Conservation (phyloP, 2,113 vertebrate species). For the Galemys pyrenaicus region DNA sequence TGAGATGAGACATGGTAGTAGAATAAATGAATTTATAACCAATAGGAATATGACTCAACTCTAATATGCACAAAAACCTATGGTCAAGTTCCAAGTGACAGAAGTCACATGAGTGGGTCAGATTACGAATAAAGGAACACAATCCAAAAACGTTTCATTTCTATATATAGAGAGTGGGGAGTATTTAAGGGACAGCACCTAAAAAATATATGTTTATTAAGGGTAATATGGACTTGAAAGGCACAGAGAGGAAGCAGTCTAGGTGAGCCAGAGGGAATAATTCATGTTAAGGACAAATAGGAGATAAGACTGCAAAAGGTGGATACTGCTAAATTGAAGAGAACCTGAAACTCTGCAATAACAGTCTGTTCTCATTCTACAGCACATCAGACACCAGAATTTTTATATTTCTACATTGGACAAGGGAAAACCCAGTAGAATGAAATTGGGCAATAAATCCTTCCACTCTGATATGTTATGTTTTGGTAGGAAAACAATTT, state of each 20-base stretch:
- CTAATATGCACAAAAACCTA: neutral
- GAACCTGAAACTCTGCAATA: slow-evolving; percentile 9
- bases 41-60: neutral
- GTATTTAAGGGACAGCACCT: neutral
- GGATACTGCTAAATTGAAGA: neutral
- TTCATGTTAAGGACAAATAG: neutral
- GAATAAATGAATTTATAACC: neutral
- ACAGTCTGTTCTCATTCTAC: slow-evolving; percentile 53
- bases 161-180: neutral
- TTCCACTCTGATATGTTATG: slow-evolving; percentile 79
- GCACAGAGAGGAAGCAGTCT: neutral
- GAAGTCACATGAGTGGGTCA: neutral
- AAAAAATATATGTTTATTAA: neutral
- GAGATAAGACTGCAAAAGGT: neutral
- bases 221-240: neutral
- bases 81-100: neutral
- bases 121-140: neutral
- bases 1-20: neutral
- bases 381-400: slow-evolving; percentile 43
- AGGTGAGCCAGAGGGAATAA: neutral
- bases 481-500: slow-evolving; percentile 83
- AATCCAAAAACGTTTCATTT: neutral
- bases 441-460: slow-evolving; percentile 83
- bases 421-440: slow-evolving; percentile 67
- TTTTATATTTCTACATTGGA: slow-evolving; percentile 62